Percentiles rank a stretch among this genome's conserved stretches.
Conservation (phyloP, 2,888 invertebrate genomes). For the Netelia inedita region DNA sequence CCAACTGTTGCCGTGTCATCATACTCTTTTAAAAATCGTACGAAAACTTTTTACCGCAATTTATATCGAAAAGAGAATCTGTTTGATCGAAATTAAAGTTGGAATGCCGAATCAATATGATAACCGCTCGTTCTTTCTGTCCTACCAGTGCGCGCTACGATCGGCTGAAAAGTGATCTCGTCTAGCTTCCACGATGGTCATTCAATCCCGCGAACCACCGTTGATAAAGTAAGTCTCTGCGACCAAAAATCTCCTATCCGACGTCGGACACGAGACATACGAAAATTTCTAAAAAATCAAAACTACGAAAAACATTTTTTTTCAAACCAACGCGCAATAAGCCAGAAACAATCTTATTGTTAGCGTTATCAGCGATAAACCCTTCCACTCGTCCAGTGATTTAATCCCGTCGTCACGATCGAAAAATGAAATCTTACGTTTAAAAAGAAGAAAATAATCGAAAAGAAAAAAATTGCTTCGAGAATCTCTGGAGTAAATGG, state of each 20-base stretch:
- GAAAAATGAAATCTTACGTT: too few relatives aligned
- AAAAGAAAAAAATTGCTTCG: neutral
- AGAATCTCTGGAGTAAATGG: neutral
- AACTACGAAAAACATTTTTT: neutral
- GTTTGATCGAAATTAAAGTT: constrained; percentile 22
- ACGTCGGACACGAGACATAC: too few relatives aligned
- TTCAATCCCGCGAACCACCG: too few relatives aligned
- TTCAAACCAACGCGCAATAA: neutral
- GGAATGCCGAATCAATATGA: constrained; percentile 1
- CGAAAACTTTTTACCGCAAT: constrained; percentile 14
- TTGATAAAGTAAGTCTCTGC: too few relatives aligned
- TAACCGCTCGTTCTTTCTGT: neutral
- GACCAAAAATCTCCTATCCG: too few relatives aligned
- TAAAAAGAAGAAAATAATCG: neutral
- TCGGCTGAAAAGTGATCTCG: neutral
- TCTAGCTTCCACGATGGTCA: too few relatives aligned
- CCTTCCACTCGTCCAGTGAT: too few relatives aligned
- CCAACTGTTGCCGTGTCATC: constrained; percentile 1
- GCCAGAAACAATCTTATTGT: too few relatives aligned
- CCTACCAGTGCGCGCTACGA: constrained; percentile 3
- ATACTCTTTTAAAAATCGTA: constrained; percentile 18
- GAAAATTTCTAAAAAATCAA: neutral
- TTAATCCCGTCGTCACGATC: too few relatives aligned
- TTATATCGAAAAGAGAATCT: neutral
- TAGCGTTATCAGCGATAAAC: too few relatives aligned